Evolutionary conservation across 2,797 vertebrate genomes (phyloP).

Genomic region (Rousettus madagascariensis): DNA sequence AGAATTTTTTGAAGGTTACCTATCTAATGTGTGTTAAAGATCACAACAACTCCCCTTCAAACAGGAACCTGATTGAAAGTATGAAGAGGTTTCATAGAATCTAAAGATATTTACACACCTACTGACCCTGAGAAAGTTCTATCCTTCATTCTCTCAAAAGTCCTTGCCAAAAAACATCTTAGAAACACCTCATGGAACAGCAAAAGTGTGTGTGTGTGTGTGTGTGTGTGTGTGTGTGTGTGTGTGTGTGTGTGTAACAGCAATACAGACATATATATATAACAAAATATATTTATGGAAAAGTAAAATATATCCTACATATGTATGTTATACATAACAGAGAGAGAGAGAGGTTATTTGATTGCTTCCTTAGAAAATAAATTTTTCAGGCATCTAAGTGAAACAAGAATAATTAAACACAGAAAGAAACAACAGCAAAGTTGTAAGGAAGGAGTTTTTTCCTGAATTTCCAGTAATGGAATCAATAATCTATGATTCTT

Average conservation of each 20-base stretch:
- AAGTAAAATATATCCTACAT: not conserved
- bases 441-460: not conserved
- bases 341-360: not conserved
- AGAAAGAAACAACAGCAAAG: not conserved
- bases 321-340: not conserved
- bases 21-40: not conserved
- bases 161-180: not conserved
- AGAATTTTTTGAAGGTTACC: slow-evolving; percentile 29
- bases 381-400: slow-evolving; percentile 49
- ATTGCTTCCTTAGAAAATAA: slow-evolving; percentile 20
- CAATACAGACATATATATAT: not conserved
- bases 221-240: not conserved
- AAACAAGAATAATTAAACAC: slow-evolving; percentile 36
- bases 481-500: slow-evolving; percentile 43
- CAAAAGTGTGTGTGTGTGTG: not conserved
- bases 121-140: not conserved
- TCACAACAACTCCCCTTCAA: not conserved
- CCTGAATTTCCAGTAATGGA: slow-evolving; percentile 17
- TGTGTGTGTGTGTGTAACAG: not conserved
- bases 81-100: slow-evolving; percentile 34
- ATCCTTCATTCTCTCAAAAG: not conserved
- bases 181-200: not conserved
- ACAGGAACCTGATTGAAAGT: not conserved
- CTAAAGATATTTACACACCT: not conserved
- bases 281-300: not conserved